Evolutionary conservation across 2,888 invertebrate genomes (phyloP).

Genomic region (Dione juno): DNA sequence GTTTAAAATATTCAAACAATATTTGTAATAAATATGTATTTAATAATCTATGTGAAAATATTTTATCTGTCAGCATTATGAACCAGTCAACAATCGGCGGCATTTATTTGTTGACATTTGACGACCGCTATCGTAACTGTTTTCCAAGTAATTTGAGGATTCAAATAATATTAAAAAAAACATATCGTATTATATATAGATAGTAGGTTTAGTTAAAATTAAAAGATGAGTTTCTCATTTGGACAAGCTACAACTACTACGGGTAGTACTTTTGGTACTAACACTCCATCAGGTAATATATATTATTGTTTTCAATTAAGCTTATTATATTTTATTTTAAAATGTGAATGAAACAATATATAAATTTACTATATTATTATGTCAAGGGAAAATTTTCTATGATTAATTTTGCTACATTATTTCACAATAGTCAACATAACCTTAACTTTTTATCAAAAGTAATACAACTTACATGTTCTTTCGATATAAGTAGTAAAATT

Average conservation of each 20-base stretch:
- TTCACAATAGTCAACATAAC: constrained; percentile 18
- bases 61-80: constrained; percentile 1
- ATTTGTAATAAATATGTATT: too few species aligned
- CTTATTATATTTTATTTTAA: background rate
- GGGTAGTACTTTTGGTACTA: constrained; percentile 65
- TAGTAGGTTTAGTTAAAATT: background rate
- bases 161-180: background rate
- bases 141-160: constrained; percentile 10
- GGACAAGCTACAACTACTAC: constrained; percentile 65
- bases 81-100: constrained; percentile 1
- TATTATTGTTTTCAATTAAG: background rate
- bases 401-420: background rate
- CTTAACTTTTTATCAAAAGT: constrained; percentile 13
- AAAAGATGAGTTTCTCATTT: constrained; percentile 66
- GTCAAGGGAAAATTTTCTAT: background rate
- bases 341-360: background rate
- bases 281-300: constrained; percentile 64
- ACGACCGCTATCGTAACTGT: background rate
- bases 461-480: too few species aligned
- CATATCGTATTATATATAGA: background rate
- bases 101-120: constrained; percentile 28
- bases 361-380: background rate
- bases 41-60: background rate
- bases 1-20: too few species aligned
- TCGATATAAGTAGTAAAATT: too few species aligned